Base-by-base conservation (phyloP, 2,888 invertebrate genomes). In the Blomia tropicalis region DNA sequence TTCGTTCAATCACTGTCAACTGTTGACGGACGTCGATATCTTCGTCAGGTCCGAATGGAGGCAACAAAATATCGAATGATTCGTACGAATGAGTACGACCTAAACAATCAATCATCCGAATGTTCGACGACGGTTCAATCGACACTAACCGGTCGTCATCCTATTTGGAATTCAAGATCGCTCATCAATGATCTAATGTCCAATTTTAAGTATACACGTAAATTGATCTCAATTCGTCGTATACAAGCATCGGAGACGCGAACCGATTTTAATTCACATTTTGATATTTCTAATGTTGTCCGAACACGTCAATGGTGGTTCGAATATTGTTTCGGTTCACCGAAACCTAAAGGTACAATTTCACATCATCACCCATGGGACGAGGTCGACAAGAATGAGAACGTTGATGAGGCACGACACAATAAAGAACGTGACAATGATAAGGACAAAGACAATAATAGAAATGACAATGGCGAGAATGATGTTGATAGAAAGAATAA, bases 291-390 rank as follows among this genome's bases (percentile, higher is more conserved):
- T 2, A n/a, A 2, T 2, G 56, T 30, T 14, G 29, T 56, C 11
- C 56, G 56, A n/a, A 56, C 56, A 30, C 25, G 29, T 27, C 56
- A 56, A 25, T 56, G 56, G 56, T 56, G 56, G 56, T 11, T 56
- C 14, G 25, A 56, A 36, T 56, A 56, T 36, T 56, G 56, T 25
- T 56, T 56, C 23, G 56, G 56, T 23, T 56, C 51, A n/a, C 51
- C 51, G 7, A 7, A n/a, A 14, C n/a, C 51, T 19, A 47, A 47
- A 47, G n/a, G n/a, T n/a, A n/a, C n/a, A n/a, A n/a, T n/a, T n/a
- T n/a, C n/a, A n/a, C n/a, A n/a, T n/a, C n/a, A n/a, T n/a, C n/a
- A 41, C 19, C 14, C 14, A n/a, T 3, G 5, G 14, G 5, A 5
- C 19, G 19, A 41, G 3, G 19, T n/a, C 19, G 5, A 5, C 19